Conservation (phyloP, 2,113 vertebrate genomes). For the Callipepla californica region DNA sequence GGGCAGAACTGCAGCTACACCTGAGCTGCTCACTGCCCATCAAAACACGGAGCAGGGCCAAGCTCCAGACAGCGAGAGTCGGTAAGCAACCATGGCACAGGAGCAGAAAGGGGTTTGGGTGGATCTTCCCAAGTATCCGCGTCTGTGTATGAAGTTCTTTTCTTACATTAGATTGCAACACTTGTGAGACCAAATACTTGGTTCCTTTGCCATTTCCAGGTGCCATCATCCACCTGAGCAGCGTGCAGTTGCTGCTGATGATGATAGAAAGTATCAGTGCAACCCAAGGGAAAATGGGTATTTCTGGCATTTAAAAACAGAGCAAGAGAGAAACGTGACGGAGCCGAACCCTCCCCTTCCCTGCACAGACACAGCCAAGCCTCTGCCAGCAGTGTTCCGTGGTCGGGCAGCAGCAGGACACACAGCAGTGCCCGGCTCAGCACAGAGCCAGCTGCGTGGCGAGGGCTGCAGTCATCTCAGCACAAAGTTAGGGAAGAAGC, state of each 20-base stretch:
- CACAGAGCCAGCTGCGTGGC: neutral
- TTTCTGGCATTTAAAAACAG: neutral
- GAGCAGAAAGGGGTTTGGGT: neutral
- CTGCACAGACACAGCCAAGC: neutral
- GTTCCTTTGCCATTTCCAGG: neutral
- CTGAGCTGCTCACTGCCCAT: neutral
- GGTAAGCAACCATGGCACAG: neutral
- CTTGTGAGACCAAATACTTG: neutral
- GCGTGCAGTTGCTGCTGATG: neutral
- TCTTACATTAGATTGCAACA: neutral
- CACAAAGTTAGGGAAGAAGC: neutral
- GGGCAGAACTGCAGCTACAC: neutral
- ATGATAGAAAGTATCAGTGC: neutral
- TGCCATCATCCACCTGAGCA: neutral
- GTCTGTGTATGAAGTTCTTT: neutral
- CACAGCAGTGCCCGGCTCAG: neutral
- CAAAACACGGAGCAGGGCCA: neutral
- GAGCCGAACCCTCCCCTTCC: neutral
- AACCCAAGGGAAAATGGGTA: neutral
- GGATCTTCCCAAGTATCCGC: neutral
- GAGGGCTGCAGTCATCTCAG: neutral
- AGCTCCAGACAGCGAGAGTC: neutral
- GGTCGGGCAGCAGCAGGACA: neutral
- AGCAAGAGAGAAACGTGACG: neutral
- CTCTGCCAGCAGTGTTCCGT: fast-evolving